Evolutionary conservation across 2,888 invertebrate genomes (phyloP), one percentile per base, ranked within the genome.

Genomic region (Ormyrus labotus): DNA sequence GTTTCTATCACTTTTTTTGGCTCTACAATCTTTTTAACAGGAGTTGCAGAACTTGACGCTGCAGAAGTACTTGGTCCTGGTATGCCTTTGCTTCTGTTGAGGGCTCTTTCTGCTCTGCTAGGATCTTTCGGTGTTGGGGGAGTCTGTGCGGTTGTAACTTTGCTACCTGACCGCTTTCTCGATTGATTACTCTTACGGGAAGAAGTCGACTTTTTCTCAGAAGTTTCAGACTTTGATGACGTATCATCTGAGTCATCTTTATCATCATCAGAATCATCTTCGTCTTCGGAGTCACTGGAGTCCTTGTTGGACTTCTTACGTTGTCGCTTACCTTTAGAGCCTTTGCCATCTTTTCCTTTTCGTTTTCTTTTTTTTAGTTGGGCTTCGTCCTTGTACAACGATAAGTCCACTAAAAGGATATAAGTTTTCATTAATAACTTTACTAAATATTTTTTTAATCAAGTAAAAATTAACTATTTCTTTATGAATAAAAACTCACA

Each of bases 341-440:
- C 81, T n/a, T 85, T 64, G 68, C 78, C 83, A 55, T 73, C 83
- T 72, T 84, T 86, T 87, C 86, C 89, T 91, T 85, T 92, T 87
- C 87, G 92, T 92, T 93, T 94, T 88, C 95, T 92, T 87, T 87
- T 92, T 91, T 93, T 94, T 83, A 96, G 91, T 90, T 96, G 96
- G 78, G 96, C 95, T 91, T 96, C 96, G 89, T 96, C 96, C 89
- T 94, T 96, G 91, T 95, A 96, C 70, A 96, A 92, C 11, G 96
- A 96, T 68, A 96, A 92, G 90, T 96, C 96, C 93, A 96, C 96
- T 96, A 92, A 71, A 92, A 67, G 34, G 34, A 34, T 34, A 34
- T 34, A 4, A 34, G 4, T 4, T 34, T 34, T 34, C 34, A 34
- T 34, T 34, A 34, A 34, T 34, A 19, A 10, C 8, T 67, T 19